Base-by-base conservation (phyloP, 2,888 invertebrate genomes). In the Psylliodes chrysocephalus region DNA sequence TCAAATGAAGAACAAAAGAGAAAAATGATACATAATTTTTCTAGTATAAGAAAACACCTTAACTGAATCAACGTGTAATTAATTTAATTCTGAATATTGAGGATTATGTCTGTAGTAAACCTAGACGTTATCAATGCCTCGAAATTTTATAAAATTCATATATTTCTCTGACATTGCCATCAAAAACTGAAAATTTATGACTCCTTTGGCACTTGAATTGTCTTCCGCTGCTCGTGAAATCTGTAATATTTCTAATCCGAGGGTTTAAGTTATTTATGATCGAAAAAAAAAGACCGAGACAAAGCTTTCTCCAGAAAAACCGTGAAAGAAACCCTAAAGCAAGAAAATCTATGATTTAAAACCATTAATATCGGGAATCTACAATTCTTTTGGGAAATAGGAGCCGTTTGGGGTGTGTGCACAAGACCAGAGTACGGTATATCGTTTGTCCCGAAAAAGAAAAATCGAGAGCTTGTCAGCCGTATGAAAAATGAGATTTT, bases 311-410 rank as follows among this genome's bases (percentile, higher is more conserved):
- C 42, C 42, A 40, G 54, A 60, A 64, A 66, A 68, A 66, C 63
- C 47, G 60, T 57, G 56, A 57, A 63, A 49, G 28, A 63, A 63
- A 63, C 60, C 35, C 42, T 19, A 53, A 53, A 65, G 63, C 63
- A 47, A 30, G 59, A 59, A 67, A 65, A 68, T 62, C 63, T 63
- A 67, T 67, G 71, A 70, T 71, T 67, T 69, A 70, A 71, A 70
- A 67, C 67, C 68, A 57, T 71, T 70, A 66, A 71, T 69, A 70
- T 67, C 53, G 64, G 63, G 63, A 67, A 56, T 68, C 63, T 61
- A 65, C 62, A 67, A 66, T 65, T 63, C 60, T 63, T 65, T 35
- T 35, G 35, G 35, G 35, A 35, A 35, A 35, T 35, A 35, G 10
- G 12, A 35, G 35, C 35, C 35, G 33, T 35, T 35, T 10, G 14